These are phyloP conservation scores for Ptychadena robeensis DNA, from an alignment of 2,797 vertebrate species.

Conservation along the genomic window DNA sequence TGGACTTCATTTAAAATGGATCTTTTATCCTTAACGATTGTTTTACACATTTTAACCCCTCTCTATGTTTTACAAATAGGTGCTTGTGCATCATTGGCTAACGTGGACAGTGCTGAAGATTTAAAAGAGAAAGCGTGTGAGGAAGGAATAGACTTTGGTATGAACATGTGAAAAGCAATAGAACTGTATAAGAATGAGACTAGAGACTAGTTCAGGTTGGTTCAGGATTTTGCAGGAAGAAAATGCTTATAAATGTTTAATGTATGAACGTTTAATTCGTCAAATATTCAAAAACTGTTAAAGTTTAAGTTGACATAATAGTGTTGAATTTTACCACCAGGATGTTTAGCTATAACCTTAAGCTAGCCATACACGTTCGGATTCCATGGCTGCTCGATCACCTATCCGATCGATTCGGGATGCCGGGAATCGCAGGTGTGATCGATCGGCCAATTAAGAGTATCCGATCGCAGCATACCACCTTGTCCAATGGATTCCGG, in stretches of 20 bases:
- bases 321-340: not conserved
- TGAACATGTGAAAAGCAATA: too few species aligned
- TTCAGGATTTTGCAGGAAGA: too few species aligned
- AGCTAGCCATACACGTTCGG: too few species aligned
- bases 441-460: too few species aligned
- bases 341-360: not conserved
- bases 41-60: not conserved
- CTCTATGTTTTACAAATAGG: not conserved
- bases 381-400: too few species aligned
- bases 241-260: not conserved
- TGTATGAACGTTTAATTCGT: not conserved
- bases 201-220: too few species aligned
- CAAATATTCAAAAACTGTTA: not conserved
- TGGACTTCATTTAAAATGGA: not conserved
- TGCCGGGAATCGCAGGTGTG: too few species aligned
- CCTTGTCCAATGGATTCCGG: too few species aligned
- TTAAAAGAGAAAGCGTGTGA: constrained; percentile 5
- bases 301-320: not conserved
- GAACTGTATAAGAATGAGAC: too few species aligned
- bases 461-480: too few species aligned
- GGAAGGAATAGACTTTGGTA: constrained; percentile 16
- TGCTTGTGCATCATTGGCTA: not conserved
- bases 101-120: not conserved
- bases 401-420: too few species aligned
- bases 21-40: not conserved